Conservation (phyloP, 2,113 vertebrate species). For the Phycodurus eques region DNA sequence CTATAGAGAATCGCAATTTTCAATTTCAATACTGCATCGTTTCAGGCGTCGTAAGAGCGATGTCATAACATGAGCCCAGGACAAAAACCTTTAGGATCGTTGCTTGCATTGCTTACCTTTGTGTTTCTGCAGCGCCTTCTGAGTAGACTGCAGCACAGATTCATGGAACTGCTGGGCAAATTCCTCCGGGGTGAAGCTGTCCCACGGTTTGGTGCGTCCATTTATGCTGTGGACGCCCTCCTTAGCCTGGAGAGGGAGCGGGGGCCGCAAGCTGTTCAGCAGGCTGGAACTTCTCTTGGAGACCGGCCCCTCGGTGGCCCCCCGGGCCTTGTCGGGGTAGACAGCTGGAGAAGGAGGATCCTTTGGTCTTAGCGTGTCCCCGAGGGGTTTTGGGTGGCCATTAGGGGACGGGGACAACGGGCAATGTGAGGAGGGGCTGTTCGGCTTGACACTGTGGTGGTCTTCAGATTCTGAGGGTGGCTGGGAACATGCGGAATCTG, state of each 20-base stretch:
- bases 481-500: slow-evolving; percentile 70
- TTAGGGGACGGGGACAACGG: slow-evolving; percentile 68
- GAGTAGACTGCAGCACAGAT: slow-evolving; percentile 96
- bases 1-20: too few species aligned
- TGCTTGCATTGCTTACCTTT: slow-evolving; percentile 76
- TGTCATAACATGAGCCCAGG: neutral
- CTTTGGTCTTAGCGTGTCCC: slow-evolving; percentile 78
- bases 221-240: slow-evolving; percentile 84
- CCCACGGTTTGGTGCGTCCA: slow-evolving; percentile 92
- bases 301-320: slow-evolving; percentile 67
- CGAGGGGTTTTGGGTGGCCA: slow-evolving; percentile 76
- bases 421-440: slow-evolving; percentile 65
- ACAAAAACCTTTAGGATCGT: neutral
- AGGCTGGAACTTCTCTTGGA: slow-evolving; percentile 85
- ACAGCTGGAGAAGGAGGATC: slow-evolving; percentile 61
- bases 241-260: slow-evolving; percentile 76
- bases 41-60: too few species aligned
- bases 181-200: slow-evolving; percentile 91
- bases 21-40: too few species aligned
- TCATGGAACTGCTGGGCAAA: slow-evolving; percentile 99
- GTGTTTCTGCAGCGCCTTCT: slow-evolving; percentile 96
- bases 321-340: slow-evolving; percentile 79
- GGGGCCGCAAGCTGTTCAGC: slow-evolving; percentile 82
- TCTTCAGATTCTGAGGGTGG: slow-evolving; percentile 77
- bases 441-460: slow-evolving; percentile 63